Evolutionary conservation across 2,797 vertebrate species (phyloP).

Genomic region (Sebastes minor): DNA sequence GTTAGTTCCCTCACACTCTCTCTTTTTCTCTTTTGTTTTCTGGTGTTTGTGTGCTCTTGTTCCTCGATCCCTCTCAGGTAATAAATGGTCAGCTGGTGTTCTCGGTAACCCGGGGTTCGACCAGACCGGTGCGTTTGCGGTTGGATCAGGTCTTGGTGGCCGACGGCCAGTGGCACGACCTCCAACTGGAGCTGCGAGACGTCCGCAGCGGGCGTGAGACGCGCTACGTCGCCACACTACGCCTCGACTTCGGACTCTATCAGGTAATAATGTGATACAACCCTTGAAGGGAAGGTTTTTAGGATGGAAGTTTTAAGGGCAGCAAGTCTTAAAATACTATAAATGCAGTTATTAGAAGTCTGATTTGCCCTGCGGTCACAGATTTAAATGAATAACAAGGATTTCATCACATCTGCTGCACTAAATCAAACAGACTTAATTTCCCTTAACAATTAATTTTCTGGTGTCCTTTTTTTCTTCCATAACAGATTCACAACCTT

Average conservation of each 20-base stretch:
- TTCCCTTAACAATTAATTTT: not conserved
- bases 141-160: constrained; percentile 92
- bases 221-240: constrained; percentile 89
- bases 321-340: not conserved
- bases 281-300: not conserved
- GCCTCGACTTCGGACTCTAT: constrained; percentile 93
- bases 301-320: not conserved
- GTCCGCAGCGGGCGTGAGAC: constrained; percentile 88
- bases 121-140: constrained; percentile 86
- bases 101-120: constrained; percentile 86
- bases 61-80: constrained; percentile 79
- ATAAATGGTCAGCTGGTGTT: constrained; percentile 90
- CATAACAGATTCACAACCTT: not conserved
- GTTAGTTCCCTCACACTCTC: not conserved
- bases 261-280: constrained; percentile 81
- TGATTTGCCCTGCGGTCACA: not conserved
- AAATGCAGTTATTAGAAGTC: not conserved
- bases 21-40: not conserved
- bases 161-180: constrained; percentile 96
- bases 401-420: constrained; percentile 3
- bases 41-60: not conserved
- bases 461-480: not conserved
- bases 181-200: constrained; percentile 93
- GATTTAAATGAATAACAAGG: not conserved
- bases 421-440: constrained; percentile 1